Evolutionary conservation across 2,888 invertebrate genomes (phyloP), one percentile per base, ranked within the genome.

Genomic region (Tenthredo distinguenda): DNA sequence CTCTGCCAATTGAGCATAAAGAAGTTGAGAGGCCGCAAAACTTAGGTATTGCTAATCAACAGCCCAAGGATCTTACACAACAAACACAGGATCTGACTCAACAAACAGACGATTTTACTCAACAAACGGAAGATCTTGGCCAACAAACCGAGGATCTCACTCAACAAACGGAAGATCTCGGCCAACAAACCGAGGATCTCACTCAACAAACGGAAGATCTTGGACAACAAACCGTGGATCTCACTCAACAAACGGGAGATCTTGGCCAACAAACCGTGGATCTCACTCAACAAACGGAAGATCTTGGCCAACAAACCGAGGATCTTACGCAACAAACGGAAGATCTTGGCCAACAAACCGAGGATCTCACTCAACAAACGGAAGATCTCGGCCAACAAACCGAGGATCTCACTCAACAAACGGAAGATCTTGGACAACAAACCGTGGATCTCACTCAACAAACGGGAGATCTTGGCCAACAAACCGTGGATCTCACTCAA

Each of bases 311-410:
- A 77, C 81, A 86, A 65, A 68, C 74, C 82, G 88, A 85, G 76
- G 89, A 87, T 86, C 82, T 87, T 1, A 88, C 87, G 26, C 88
- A 90, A 84, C 87, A 87, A 82, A 68, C 87, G 84, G 55, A 55
- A 43, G 84, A 86, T 21, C 79, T 87, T 10, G 91, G 89, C 77
- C 93, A 93, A 87, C 91, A 93, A 87, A 88, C 90, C 7, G 86
- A 87, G 68, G 86, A 88, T 71, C 81, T 87, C 0, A 88, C 87
- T 82, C 88, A 85, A 47, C 86, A 87, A 58, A 81, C 87, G 72
- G 76, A 84, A 77, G 88, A 89, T 83, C 86, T 90, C 7, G 88
- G 87, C 2, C 90, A 90, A 88, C 87, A 88, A 86, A 79, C 81
- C 31, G 74, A 81, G 77, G 74, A 87, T 58, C 40, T 76, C 21